Base-by-base conservation (phyloP, 2,797 vertebrate species). In the Girardinus metallicus region DNA sequence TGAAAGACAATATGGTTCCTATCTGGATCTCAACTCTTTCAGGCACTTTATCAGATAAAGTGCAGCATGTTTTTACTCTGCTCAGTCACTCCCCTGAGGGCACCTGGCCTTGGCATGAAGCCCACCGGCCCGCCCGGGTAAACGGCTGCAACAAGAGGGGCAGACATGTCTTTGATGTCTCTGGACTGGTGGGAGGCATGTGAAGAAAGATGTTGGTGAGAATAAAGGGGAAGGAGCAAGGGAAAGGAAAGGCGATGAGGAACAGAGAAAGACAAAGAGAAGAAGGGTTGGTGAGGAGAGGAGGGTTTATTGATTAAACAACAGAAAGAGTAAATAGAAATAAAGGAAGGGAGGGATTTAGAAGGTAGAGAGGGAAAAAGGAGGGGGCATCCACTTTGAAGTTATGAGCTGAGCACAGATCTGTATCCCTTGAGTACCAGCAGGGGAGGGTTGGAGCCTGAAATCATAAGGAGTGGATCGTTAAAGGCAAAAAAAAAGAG, bases 31-130 rank as follows among this genome's bases (percentile, higher is more conserved):
- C 81, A 62, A 68, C 55, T 81, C 87, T 88, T 78, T 74, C 81
- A 78, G 53, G 0, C 44, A 51, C 60, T 77, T 74, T 2, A 1
- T 44, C 72, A 83, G 87, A 87, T 86, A 88, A 83, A 78, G 74
- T 57, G 47, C 49, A 64, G 57, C 75, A 78, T 76, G 86, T 84
- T 88, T 88, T 82, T 84, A 80, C 5, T 43, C 68, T 79, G 72
- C 47, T 73, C 70, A 82, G 68, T 57, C 75, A 55, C 36, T 87
- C 85, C 85, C 89, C 75, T 64, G 81, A 86, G 89, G 88, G 66
- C 82, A 92, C 89, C 91, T 93, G 91, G 89, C 86, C 88, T 88
- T 89, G 88, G 86, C 80, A 80, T 84, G 74, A 83, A 90, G 81
- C 77, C 79, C 41, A 81, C 71, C 76, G 66, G 78, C 79, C 80